These are phyloP conservation scores for Drosophila atripex DNA, from an alignment of 2,888 invertebrate species.

Conservation along the genomic window DNA sequence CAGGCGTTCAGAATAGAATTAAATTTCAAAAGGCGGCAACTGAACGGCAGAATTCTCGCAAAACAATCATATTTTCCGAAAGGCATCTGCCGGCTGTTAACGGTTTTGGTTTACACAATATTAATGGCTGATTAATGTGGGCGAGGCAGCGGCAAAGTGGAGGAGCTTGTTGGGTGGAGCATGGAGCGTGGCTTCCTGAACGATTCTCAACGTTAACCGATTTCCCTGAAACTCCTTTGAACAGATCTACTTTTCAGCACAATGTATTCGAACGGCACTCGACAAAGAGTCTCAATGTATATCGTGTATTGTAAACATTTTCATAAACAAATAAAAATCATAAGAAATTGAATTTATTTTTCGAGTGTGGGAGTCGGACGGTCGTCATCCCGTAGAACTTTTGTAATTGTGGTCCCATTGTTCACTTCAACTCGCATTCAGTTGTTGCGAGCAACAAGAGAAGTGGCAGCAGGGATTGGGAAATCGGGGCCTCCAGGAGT, in stretches of 20 bases:
- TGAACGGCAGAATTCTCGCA: conserved; percentile 8
- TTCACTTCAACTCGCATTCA: conserved; percentile 36
- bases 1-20: conserved; percentile 58
- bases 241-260: conserved; percentile 18
- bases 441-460: conserved; percentile 20
- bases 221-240: conserved; percentile 7
- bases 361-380: conserved; percentile 4
- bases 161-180: not conserved
- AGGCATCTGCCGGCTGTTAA: conserved; percentile 49
- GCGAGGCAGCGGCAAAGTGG: conserved; percentile 1
- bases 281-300: not conserved
- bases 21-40: conserved; percentile 64
- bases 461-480: conserved; percentile 15
- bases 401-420: conserved; percentile 49
- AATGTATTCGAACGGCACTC: conserved; percentile 8
- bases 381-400: conserved; percentile 30
- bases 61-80: conserved; percentile 68
- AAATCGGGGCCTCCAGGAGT: conserved; percentile 19
- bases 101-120: conserved; percentile 60
- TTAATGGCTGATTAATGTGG: conserved; percentile 72
- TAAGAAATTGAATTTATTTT: not conserved
- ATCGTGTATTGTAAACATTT: not conserved
- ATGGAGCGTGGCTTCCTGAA: conserved; percentile 19
- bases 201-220: conserved; percentile 10
- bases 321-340: not conserved